Percentiles rank a stretch among this genome's conserved stretches.
Evolutionary conservation across 2,797 vertebrate species (phyloP).

Genomic region (Tadarida brasiliensis): DNA sequence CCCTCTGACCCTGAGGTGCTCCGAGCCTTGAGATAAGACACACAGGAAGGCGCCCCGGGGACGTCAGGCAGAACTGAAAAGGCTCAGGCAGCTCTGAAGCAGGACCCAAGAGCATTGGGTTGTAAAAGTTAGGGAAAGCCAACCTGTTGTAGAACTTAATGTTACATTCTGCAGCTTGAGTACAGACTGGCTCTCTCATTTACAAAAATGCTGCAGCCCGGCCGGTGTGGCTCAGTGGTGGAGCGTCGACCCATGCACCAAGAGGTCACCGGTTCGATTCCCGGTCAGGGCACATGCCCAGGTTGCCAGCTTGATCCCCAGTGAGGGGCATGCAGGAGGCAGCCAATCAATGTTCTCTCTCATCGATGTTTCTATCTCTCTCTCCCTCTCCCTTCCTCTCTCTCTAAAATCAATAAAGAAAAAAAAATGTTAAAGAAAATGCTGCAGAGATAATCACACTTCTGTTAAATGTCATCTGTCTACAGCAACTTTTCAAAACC

Average conservation of each 20-base stretch:
- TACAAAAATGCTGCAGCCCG: too few species aligned
- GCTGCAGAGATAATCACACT: neutral
- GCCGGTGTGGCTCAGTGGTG: too few species aligned
- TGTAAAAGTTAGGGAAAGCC: neutral
- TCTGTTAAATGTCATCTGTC: rapidly evolving
- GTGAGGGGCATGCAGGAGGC: too few species aligned
- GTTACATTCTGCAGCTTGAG: neutral
- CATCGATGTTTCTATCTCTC: too few species aligned
- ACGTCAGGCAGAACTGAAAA: neutral
- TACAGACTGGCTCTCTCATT: rapidly evolving
- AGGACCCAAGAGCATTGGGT: rapidly evolving
- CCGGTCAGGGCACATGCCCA: too few species aligned
- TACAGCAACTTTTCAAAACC: neutral
- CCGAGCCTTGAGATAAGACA: neutral
- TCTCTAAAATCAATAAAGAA: too few species aligned
- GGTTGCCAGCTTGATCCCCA: too few species aligned
- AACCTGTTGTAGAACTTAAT: rapidly evolving
- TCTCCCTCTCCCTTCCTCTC: too few species aligned
- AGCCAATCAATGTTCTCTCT: too few species aligned
- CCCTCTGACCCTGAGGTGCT: neutral
- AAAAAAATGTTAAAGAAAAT: too few species aligned
- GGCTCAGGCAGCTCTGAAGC: rapidly evolving
- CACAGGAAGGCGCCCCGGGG: neutral
- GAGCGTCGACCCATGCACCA: too few species aligned
- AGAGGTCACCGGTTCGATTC: too few species aligned